Percentiles rank a stretch among this genome's conserved stretches.
These are phyloP conservation scores for Steromphala cineraria DNA, from an alignment of 2,888 invertebrate species.

Conservation along the genomic window DNA sequence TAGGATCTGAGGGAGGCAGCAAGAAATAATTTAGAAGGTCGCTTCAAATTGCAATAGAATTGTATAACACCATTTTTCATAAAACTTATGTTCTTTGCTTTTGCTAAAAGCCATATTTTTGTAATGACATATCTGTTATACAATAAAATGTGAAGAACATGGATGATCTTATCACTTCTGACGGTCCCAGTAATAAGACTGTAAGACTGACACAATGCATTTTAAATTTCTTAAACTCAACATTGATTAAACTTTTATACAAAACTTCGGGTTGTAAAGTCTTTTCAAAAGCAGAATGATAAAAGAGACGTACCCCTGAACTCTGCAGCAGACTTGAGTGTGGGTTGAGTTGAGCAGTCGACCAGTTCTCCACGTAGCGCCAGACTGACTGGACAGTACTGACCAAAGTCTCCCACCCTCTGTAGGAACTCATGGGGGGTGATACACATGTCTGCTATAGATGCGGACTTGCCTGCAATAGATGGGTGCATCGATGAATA, in stretches of 20 bases:
- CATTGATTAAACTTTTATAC: background rate
- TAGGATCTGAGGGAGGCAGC: no score
- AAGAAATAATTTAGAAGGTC: no score
- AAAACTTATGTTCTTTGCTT: no score
- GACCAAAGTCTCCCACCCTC: conserved; percentile 71
- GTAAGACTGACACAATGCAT: no score
- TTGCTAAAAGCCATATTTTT: no score
- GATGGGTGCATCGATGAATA: no score
- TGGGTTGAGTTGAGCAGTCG: conserved; percentile 67
- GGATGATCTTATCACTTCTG: no score
- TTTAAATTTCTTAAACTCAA: background rate
- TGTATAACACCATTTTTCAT: no score
- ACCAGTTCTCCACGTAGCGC: conserved; percentile 70
- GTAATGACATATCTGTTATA: no score
- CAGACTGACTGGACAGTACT: conserved; percentile 75
- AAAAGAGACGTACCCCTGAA: conserved; percentile 66
- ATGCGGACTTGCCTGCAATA: conserved; percentile 72
- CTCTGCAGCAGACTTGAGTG: conserved; percentile 73
- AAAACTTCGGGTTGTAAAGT: background rate
- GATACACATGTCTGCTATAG: conserved; percentile 73
- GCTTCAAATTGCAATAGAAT: no score
- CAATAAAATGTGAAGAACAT: no score
- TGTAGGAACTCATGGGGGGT: conserved; percentile 72
- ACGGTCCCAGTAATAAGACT: no score
- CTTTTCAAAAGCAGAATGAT: background rate